Evolutionary conservation across 2,797 vertebrate genomes (phyloP).

Genomic region (Paguma larvata): DNA sequence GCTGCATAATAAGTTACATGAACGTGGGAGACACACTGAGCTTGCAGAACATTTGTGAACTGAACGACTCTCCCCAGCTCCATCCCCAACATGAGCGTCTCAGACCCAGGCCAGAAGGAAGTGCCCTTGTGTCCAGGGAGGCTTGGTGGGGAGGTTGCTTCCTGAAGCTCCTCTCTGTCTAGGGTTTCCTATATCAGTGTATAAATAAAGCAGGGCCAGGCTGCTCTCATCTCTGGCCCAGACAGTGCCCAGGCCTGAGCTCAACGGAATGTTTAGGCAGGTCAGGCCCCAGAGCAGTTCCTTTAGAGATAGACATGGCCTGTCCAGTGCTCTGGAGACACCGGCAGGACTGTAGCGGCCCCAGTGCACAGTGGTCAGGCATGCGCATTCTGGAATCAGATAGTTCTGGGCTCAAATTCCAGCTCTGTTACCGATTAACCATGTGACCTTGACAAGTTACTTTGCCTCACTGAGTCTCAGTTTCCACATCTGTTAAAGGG

Average conservation of each 20-base stretch:
- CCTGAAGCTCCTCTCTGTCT: background rate
- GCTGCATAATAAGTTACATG: background rate
- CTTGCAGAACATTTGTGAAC: background rate
- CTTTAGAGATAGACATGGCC: background rate
- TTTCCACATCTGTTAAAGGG: conserved; percentile 17
- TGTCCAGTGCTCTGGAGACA: background rate
- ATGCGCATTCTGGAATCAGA: background rate
- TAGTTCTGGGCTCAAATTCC: background rate
- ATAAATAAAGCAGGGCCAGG: background rate
- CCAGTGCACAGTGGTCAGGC: background rate
- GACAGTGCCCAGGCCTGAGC: background rate
- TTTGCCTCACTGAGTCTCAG: background rate
- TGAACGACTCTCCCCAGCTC: background rate
- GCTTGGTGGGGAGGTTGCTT: background rate
- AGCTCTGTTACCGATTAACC: conserved; percentile 4
- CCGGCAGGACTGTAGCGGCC: background rate
- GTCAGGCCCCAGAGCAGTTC: background rate
- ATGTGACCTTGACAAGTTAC: background rate
- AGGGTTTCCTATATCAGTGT: background rate
- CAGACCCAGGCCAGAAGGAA: background rate
- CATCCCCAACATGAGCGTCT: background rate
- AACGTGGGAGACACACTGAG: background rate
- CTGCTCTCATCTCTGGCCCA: background rate
- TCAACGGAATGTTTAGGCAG: background rate
- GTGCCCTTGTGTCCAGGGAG: background rate